phyloP scores from a whole-genome alignment of 2,113 vertebrate species.

The Gasterosteus aculeatus region DNA sequence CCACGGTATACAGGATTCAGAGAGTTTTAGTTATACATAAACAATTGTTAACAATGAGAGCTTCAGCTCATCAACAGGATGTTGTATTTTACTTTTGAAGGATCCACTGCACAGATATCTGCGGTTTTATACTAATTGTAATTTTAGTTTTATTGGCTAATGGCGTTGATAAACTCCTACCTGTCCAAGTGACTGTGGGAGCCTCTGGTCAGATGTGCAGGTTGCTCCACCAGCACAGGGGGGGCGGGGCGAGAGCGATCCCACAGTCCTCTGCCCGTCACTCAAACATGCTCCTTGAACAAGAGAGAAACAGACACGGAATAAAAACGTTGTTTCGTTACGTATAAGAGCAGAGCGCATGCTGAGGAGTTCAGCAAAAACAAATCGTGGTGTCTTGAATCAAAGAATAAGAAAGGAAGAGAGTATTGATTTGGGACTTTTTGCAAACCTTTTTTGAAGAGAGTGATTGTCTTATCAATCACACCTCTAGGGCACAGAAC shows the following conservation, averaged over 20 bases:
- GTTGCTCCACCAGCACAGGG: slow-evolving; percentile 71
- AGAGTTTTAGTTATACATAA: background rate
- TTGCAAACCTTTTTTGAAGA: background rate
- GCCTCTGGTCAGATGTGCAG: slow-evolving; percentile 72
- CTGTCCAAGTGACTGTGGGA: slow-evolving; percentile 61
- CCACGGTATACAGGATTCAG: background rate
- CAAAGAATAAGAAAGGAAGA: background rate
- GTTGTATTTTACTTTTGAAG: background rate
- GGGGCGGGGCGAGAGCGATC: slow-evolving; percentile 78
- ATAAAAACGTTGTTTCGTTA: slow-evolving; percentile 6
- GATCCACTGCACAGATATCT: background rate
- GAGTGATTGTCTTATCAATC: background rate
- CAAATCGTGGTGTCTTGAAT: slow-evolving; percentile 1
- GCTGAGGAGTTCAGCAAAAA: background rate
- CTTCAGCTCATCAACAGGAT: background rate
- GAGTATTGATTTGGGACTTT: background rate
- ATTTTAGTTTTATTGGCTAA: background rate
- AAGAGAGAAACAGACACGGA: slow-evolving; percentile 43
- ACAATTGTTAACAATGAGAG: background rate
- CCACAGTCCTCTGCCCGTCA: slow-evolving; percentile 71
- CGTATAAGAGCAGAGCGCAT: background rate
- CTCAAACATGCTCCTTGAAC: slow-evolving; percentile 77
- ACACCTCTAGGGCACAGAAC: slow-evolving; percentile 2
- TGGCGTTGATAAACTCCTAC: slow-evolving; percentile 47
- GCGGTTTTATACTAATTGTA: background rate